Conservation (phyloP, 2,797 vertebrate genomes). For the Apogon hyalosoma region DNA sequence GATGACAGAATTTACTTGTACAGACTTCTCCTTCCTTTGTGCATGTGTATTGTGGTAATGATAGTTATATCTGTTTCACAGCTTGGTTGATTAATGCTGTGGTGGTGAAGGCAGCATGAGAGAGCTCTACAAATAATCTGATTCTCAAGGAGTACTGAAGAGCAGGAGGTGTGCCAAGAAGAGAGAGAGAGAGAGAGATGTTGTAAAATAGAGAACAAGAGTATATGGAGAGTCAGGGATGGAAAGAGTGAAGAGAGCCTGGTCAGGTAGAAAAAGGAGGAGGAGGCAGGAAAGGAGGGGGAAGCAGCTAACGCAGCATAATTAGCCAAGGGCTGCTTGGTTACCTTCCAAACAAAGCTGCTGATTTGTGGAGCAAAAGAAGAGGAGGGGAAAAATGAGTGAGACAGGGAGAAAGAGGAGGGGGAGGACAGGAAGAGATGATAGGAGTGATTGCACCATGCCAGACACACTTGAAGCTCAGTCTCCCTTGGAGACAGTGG, state of each 20-base stretch:
- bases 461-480: constrained; percentile 84
- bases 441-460: constrained; percentile 82
- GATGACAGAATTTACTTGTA: neutral
- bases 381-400: constrained; percentile 74
- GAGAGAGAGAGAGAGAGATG: constrained; percentile 30
- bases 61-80: constrained; percentile 30
- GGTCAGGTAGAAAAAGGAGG: constrained; percentile 64
- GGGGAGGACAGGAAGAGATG: constrained; percentile 71
- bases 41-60: too few species aligned
- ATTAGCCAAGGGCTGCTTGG: constrained; percentile 84
- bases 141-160: constrained; percentile 68
- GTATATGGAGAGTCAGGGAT: constrained; percentile 18
- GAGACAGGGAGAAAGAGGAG: constrained; percentile 59
- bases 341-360: constrained; percentile 89
- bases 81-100: constrained; percentile 44
- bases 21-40: constrained; percentile 4
- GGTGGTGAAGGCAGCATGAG: constrained; percentile 50
- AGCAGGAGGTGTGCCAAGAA: constrained; percentile 65
- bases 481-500: constrained; percentile 86
- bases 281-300: constrained; percentile 53
- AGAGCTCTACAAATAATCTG: constrained; percentile 62
- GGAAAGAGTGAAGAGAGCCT: constrained; percentile 51
- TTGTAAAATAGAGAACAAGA: constrained; percentile 51
- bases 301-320: constrained; percentile 80
- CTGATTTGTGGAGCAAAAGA: constrained; percentile 82